Percentiles rank a stretch among this genome's conserved stretches.
Evolutionary conservation across 2,888 invertebrate species (phyloP).

Genomic region (Pseudococcus longispinus): DNA sequence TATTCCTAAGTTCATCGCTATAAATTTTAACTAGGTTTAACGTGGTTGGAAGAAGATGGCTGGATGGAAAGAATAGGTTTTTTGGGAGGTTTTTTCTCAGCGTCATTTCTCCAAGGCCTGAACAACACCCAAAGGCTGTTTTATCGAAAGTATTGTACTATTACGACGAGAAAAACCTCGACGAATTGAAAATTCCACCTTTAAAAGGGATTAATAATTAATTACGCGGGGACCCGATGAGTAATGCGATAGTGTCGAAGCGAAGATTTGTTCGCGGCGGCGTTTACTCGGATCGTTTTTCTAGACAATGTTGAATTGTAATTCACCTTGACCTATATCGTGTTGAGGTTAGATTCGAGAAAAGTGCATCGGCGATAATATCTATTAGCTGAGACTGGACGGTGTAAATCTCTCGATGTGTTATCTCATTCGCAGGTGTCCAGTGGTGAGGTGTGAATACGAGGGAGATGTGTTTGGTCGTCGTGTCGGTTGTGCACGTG

Average conservation of each 20-base stretch:
- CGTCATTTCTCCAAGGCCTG: too few species aligned
- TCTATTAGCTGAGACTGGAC: not conserved
- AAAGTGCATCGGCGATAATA: not conserved
- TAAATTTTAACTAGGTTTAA: too few species aligned
- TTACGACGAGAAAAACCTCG: not conserved
- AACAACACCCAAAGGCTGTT: not conserved
- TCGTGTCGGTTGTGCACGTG: not conserved
- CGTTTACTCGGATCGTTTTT: not conserved
- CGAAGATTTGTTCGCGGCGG: not conserved
- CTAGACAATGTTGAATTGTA: not conserved
- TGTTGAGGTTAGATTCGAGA: not conserved
- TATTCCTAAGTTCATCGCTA: too few species aligned
- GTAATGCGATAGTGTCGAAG: not conserved
- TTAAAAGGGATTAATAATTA: not conserved
- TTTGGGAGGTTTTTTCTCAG: too few species aligned
- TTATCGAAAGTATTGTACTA: not conserved
- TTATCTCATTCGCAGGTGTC: not conserved
- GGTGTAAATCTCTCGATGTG: not conserved
- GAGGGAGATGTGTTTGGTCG: not conserved
- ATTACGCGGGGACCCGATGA: not conserved
- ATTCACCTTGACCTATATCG: constrained; percentile 4
- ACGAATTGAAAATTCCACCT: not conserved
- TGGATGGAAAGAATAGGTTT: too few species aligned
- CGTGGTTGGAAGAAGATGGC: too few species aligned
- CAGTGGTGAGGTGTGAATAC: not conserved